Conservation (phyloP, 2,797 vertebrate genomes). For the Pagetopsis macropterus region DNA sequence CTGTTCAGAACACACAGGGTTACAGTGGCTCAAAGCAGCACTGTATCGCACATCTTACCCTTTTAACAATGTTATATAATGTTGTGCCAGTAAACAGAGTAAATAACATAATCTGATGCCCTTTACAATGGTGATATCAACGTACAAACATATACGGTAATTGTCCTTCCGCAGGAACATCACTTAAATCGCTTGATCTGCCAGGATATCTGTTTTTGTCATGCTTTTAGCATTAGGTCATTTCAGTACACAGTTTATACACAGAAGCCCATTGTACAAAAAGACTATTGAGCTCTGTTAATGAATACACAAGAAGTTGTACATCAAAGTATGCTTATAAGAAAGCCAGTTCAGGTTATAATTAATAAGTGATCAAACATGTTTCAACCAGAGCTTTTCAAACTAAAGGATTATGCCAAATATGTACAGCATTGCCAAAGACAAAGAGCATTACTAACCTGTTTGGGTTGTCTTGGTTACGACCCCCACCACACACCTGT, state of each 20-base stretch:
- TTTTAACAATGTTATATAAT: slow-evolving; percentile 23
- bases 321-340: slow-evolving; percentile 8
- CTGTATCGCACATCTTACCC: slow-evolving; percentile 29
- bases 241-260: neutral
- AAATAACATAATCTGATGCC: slow-evolving; percentile 15
- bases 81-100: slow-evolving; percentile 29
- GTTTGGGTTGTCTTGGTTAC: slow-evolving; percentile 71
- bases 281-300: slow-evolving; percentile 26
- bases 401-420: neutral
- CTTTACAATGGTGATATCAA: slow-evolving; percentile 38
- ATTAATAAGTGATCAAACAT: slow-evolving; percentile 15
- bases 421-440: neutral
- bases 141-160: slow-evolving; percentile 54
- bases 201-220: slow-evolving; percentile 23
- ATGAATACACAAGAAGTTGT: slow-evolving; percentile 21
- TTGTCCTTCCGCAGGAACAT: slow-evolving; percentile 36
- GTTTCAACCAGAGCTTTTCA: neutral
- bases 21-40: slow-evolving; percentile 2
- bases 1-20: neutral
- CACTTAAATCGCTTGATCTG: slow-evolving; percentile 32
- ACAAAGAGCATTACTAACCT: slow-evolving; percentile 61
- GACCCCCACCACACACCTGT: slow-evolving; percentile 80
- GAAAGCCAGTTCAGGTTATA: neutral
- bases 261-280: slow-evolving; percentile 23
- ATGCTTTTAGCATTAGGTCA: slow-evolving; percentile 32